Percentiles rank a stretch among this genome's conserved stretches.
phyloP scores from a whole-genome alignment of 2,797 vertebrate genomes.

The Champsocephalus esox region DNA sequence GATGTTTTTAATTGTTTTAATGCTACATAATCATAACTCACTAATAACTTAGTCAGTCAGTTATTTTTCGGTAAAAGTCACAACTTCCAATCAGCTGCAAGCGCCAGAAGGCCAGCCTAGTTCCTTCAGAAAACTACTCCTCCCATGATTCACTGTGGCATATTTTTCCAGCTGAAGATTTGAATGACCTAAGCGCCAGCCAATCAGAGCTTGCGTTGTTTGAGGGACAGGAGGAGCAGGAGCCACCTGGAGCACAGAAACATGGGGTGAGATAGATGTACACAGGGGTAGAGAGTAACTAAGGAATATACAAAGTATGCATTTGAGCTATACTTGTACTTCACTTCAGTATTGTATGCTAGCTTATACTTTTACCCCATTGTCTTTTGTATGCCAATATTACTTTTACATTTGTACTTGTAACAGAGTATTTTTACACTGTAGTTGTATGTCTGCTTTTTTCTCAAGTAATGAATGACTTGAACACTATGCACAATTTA shows the following conservation, averaged over 20 bases:
- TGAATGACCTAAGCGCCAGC: constrained; percentile 86
- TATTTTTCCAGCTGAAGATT: constrained; percentile 80
- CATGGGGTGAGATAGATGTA: background rate
- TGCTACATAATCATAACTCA: background rate
- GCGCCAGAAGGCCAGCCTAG: constrained; percentile 81
- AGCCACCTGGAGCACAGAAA: constrained; percentile 69
- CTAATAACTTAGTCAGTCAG: background rate
- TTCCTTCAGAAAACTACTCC: constrained; percentile 77
- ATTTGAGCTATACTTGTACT: too few relatives aligned
- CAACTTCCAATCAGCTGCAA: constrained; percentile 66
- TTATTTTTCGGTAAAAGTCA: background rate
- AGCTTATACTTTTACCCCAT: too few relatives aligned
- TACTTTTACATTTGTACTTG: too few relatives aligned
- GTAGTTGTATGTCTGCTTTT: too few relatives aligned
- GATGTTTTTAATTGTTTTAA: background rate
- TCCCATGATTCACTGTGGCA: constrained; percentile 77
- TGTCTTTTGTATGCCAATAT: too few relatives aligned
- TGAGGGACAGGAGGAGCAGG: constrained; percentile 87
- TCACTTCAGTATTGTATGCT: too few relatives aligned
- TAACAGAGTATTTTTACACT: too few relatives aligned
- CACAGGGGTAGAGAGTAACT: too few relatives aligned
- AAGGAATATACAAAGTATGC: too few relatives aligned
- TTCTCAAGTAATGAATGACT: too few relatives aligned
- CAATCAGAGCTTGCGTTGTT: constrained; percentile 89
- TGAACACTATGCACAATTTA: too few relatives aligned